phyloP scores from a whole-genome alignment of 2,113 vertebrate genomes.

The Ochotona princeps region DNA sequence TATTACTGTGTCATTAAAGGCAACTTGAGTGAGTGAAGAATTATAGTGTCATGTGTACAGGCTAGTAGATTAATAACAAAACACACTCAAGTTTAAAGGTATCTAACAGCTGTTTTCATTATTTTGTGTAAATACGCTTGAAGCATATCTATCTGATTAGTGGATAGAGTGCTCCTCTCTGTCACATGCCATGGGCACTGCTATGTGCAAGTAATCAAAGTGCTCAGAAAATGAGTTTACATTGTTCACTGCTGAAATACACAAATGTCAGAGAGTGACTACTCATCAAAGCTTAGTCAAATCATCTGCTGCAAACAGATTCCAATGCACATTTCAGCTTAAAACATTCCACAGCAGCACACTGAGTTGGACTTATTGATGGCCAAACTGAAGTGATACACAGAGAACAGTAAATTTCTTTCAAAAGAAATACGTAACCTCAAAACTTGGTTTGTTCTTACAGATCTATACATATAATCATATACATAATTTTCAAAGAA shows the following conservation, averaged over 20 bases:
- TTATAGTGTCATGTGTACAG: slow-evolving; percentile 90
- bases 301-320: slow-evolving; percentile 88
- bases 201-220: slow-evolving; percentile 89
- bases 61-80: slow-evolving; percentile 92
- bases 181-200: slow-evolving; percentile 89
- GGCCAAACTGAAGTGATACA: slow-evolving; percentile 82
- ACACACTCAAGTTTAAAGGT: slow-evolving; percentile 93
- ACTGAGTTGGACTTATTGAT: slow-evolving; percentile 80
- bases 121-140: slow-evolving; percentile 91
- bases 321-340: slow-evolving; percentile 83
- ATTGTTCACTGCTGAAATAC: slow-evolving; percentile 89
- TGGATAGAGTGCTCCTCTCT: slow-evolving; percentile 89
- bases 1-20: slow-evolving; percentile 92
- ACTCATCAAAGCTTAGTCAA: slow-evolving; percentile 89
- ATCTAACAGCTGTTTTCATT: slow-evolving; percentile 95
- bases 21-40: slow-evolving; percentile 91
- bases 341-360: slow-evolving; percentile 81
- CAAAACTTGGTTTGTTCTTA: neutral
- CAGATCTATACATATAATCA: neutral
- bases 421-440: slow-evolving; percentile 62
- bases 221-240: slow-evolving; percentile 89
- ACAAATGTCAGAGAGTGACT: slow-evolving; percentile 91
- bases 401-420: slow-evolving; percentile 75
- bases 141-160: slow-evolving; percentile 93
- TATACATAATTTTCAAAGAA: slow-evolving; percentile 14